A percentile compares a stretch with the other conserved stretches of the same genome.
These are phyloP conservation scores for Platalea minor DNA, from an alignment of 2,797 vertebrate species.

Conservation along the genomic window DNA sequence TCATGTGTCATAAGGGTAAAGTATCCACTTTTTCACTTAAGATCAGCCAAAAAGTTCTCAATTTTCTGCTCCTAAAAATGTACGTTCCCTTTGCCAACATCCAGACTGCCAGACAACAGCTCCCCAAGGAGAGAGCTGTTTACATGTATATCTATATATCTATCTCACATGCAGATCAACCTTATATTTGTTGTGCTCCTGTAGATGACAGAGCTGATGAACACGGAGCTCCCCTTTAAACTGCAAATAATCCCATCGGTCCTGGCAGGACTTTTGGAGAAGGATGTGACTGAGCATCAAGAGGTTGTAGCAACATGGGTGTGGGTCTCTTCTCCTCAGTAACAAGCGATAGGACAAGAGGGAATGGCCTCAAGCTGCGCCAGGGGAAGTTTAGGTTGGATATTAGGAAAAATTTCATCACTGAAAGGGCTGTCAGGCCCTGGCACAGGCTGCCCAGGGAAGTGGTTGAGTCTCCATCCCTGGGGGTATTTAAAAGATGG, in stretches of 20 bases:
- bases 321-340: too few species aligned
- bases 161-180: neutral
- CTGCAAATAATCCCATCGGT: neutral
- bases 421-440: too few species aligned
- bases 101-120: neutral
- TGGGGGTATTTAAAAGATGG: too few species aligned
- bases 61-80: neutral
- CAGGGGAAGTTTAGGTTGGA: too few species aligned
- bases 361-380: too few species aligned
- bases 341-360: too few species aligned
- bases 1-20: constrained; percentile 19
- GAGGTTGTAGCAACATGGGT: too few species aligned
- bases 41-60: neutral
- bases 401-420: too few species aligned
- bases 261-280: neutral
- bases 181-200: neutral
- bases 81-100: neutral
- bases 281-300: neutral
- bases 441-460: too few species aligned
- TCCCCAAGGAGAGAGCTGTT: neutral
- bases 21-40: neutral
- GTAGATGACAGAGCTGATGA: neutral
- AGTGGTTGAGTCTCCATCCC: too few species aligned
- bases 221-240: neutral
- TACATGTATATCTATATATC: neutral